A percentile compares a stretch with the other conserved stretches of the same genome.
Conservation (phyloP, 2,797 vertebrate species). For the Micropoecilia bifurca region DNA sequence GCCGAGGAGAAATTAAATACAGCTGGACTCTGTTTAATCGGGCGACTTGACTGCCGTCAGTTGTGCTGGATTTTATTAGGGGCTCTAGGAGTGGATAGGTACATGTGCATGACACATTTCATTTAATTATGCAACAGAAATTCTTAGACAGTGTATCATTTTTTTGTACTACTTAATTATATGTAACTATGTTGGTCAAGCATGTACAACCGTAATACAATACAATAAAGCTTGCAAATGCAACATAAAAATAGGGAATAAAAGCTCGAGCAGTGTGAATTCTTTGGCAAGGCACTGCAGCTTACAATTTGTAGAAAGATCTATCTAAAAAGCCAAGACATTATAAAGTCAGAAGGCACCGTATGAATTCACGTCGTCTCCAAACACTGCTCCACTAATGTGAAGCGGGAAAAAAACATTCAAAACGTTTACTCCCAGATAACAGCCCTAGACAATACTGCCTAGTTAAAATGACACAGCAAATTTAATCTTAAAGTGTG, state of each 20-base stretch:
- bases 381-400: background rate
- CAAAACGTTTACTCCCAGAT: background rate
- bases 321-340: background rate
- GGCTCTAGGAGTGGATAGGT: background rate
- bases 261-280: background rate
- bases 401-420: background rate
- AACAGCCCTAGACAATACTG: too few relatives aligned
- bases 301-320: background rate
- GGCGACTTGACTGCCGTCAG: background rate
- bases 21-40: background rate
- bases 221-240: background rate
- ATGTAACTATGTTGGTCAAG: background rate
- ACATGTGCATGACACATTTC: background rate
- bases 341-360: background rate
- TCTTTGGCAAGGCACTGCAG: background rate
- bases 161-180: background rate
- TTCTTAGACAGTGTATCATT: background rate
- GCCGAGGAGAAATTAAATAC: background rate
- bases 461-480: background rate
- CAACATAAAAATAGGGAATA: background rate
- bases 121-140: background rate
- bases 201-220: background rate
- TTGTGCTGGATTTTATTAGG: background rate
- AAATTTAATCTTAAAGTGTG: background rate
- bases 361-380: background rate